These are phyloP conservation scores for Pelagia noctiluca DNA, from an alignment of 30 jellyfish, hydroid and myxozoan species.

Conservation along the genomic window DNA sequence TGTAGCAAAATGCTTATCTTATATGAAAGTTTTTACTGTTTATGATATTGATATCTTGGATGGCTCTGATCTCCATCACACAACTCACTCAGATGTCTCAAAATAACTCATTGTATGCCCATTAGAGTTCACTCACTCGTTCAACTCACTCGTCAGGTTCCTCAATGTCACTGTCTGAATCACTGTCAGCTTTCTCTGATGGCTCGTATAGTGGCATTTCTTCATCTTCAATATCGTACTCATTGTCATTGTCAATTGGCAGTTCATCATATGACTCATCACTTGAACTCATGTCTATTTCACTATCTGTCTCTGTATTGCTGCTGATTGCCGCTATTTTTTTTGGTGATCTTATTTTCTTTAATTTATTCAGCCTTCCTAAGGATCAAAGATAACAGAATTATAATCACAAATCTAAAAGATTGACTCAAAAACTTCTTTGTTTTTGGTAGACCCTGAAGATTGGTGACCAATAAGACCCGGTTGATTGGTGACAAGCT, in stretches of 20 bases:
- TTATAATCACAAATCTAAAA: not conserved
- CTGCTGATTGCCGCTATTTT: not conserved
- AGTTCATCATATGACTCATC: slow-evolving; percentile 9
- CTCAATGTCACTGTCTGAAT: slow-evolving; percentile 43
- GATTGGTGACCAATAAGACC: too few species aligned
- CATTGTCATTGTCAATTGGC: not conserved
- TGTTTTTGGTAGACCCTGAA: too few species aligned
- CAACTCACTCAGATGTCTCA: too few species aligned
- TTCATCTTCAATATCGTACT: slow-evolving; percentile 32
- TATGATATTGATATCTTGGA: not conserved
- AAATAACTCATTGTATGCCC: too few species aligned
- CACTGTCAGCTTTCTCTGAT: slow-evolving; percentile 38
- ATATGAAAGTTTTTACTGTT: too few species aligned
- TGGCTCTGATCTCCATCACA: not conserved
- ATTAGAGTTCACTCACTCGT: too few species aligned
- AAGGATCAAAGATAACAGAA: not conserved
- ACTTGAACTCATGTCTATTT: not conserved
- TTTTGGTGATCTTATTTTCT: not conserved
- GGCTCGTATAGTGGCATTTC: slow-evolving; percentile 27
- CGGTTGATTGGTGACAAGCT: too few species aligned
- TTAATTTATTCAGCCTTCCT: not conserved
- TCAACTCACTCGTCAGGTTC: slow-evolving; percentile 32
- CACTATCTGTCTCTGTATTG: not conserved
- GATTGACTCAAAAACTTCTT: too few species aligned
- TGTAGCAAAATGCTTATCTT: too few species aligned